Percentiles rank a stretch among this genome's conserved stretches.
Conservation (phyloP, 2,888 invertebrate genomes). For the Drosophila longiperda region DNA sequence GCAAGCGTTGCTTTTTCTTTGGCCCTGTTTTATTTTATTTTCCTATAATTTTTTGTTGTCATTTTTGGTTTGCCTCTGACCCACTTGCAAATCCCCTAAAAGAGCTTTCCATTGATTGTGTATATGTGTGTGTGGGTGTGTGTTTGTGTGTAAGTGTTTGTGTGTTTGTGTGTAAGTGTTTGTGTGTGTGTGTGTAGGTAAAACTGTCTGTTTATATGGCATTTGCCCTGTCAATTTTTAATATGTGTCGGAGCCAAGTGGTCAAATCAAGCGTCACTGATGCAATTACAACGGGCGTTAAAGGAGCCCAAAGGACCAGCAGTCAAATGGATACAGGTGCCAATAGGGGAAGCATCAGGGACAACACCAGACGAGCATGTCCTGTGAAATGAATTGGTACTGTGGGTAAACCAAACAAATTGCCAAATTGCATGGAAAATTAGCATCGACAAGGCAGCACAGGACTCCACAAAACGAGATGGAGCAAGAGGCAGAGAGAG, state of each 20-base stretch:
- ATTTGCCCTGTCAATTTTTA: conserved; percentile 49
- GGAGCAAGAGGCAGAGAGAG: not conserved
- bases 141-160: not conserved
- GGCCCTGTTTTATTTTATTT: not conserved
- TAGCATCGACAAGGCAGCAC: conserved; percentile 47
- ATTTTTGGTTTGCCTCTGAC: conserved; percentile 30
- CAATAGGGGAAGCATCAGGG: not conserved
- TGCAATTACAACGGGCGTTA: conserved; percentile 69
- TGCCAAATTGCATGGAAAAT: conserved; percentile 74
- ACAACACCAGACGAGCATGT: conserved; percentile 4
- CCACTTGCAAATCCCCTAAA: conserved; percentile 34
- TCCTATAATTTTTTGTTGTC: conserved; percentile 5
- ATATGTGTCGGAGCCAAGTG: conserved; percentile 60
- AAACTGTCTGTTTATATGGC: conserved; percentile 20
- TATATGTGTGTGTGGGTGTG: not conserved
- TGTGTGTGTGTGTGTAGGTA: not conserved
- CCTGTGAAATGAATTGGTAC: conserved; percentile 2
- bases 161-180: conserved; percentile 4
- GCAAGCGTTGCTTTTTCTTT: conserved; percentile 19
- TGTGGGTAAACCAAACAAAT: not conserved
- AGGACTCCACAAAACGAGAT: not conserved
- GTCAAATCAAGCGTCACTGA: conserved; percentile 75
- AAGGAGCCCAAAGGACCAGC: not conserved
- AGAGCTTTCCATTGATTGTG: conserved; percentile 48
- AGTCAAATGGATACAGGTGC: conserved; percentile 8